Evolutionary conservation across 2,113 vertebrate species (phyloP).

Genomic region (Accipiter cooperii): DNA sequence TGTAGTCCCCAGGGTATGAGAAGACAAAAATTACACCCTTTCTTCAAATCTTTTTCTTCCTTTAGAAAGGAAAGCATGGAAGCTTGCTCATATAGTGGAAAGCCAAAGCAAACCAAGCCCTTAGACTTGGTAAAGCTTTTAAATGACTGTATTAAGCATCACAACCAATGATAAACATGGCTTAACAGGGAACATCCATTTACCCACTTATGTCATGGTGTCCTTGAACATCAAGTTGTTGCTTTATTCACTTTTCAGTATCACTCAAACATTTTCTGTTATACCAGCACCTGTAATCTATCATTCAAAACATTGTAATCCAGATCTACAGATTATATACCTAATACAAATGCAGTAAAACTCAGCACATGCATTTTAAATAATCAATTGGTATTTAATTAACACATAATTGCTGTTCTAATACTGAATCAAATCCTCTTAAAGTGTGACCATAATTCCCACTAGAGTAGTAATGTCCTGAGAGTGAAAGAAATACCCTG

Average conservation of each 20-base stretch:
- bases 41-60: neutral
- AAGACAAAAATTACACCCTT: neutral
- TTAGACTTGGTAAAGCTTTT: neutral
- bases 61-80: neutral
- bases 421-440: constrained; percentile 56
- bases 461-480: constrained; percentile 39
- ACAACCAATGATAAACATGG: neutral
- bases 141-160: neutral
- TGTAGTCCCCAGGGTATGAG: neutral
- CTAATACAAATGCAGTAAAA: neutral
- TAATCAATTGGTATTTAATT: constrained; percentile 64
- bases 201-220: neutral
- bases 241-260: neutral
- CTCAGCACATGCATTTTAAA: constrained; percentile 9
- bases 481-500: constrained; percentile 37
- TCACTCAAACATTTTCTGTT: neutral
- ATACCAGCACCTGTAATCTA: neutral
- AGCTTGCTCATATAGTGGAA: neutral
- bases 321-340: neutral
- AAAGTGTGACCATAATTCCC: constrained; percentile 57
- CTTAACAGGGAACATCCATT: neutral
- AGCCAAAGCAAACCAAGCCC: neutral
- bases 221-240: neutral
- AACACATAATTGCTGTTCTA: constrained; percentile 22
- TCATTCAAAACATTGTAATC: neutral